Conservation (phyloP, 2,888 invertebrate species). For the Andricus quercusramuli region DNA sequence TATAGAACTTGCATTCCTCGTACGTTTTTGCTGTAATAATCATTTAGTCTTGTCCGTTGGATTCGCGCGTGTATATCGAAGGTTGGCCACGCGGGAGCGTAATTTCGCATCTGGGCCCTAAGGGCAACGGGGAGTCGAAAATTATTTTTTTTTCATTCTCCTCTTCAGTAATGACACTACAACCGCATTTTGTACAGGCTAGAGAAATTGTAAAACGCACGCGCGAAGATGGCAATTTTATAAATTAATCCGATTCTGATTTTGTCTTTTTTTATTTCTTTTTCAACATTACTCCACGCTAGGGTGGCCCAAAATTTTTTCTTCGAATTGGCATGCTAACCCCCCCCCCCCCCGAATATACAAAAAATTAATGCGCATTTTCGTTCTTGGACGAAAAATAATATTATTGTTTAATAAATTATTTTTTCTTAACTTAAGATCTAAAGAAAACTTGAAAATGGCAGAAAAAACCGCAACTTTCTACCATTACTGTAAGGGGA, state of each 20-base stretch:
- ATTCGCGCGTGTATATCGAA: neutral
- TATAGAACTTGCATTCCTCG: constrained; percentile 20
- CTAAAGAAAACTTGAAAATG: no score
- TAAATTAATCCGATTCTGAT: neutral
- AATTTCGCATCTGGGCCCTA: constrained; percentile 1
- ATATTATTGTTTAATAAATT: no score
- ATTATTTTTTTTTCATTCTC: constrained; percentile 13
- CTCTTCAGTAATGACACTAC: constrained; percentile 12
- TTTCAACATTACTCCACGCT: no score
- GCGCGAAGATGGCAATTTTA: neutral
- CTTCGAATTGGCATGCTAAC: no score
- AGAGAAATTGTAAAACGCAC: neutral
- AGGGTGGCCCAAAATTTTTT: no score
- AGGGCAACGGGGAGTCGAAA: constrained; percentile 11
- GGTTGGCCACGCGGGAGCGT: neutral
- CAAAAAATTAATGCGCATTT: no score
- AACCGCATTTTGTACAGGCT: neutral
- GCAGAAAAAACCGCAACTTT: no score
- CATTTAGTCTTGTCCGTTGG: constrained; percentile 35
- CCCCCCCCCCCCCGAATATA: no score
- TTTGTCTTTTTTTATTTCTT: neutral
- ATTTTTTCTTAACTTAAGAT: no score
- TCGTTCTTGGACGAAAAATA: no score
- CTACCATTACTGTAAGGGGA: no score
- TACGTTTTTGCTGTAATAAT: constrained; percentile 40